Evolutionary conservation across 2,797 vertebrate genomes (phyloP).

Genomic region (Artibeus lituratus): DNA sequence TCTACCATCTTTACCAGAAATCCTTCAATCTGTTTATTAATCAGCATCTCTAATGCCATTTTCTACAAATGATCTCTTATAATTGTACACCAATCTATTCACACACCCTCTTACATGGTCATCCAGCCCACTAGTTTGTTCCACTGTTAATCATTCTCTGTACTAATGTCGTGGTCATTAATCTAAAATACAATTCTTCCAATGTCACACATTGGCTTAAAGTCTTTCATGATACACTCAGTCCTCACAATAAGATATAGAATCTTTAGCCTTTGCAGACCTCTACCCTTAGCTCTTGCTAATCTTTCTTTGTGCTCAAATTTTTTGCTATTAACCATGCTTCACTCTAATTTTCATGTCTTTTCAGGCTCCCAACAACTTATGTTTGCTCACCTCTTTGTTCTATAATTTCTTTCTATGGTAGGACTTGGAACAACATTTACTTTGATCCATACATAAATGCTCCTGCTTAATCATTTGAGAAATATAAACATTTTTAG

Average conservation of each 20-base stretch:
- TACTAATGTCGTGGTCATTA: background rate
- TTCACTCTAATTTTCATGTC: background rate
- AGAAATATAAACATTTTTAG: background rate
- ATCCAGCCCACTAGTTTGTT: background rate
- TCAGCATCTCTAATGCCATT: too few relatives aligned
- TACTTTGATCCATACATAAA: background rate
- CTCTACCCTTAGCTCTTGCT: background rate
- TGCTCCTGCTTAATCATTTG: background rate
- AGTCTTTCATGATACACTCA: background rate
- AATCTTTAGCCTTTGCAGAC: background rate
- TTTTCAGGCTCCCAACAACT: background rate
- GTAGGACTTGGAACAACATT: background rate
- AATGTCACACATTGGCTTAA: background rate
- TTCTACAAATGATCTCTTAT: background rate
- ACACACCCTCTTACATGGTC: background rate
- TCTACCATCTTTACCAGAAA: background rate
- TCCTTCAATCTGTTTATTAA: background rate
- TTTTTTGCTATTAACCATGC: accelerated
- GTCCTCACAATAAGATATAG: background rate
- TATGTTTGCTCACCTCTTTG: background rate
- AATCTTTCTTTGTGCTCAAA: background rate
- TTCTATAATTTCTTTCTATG: background rate
- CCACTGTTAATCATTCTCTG: background rate
- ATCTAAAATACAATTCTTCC: background rate
- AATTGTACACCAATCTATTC: background rate